These are phyloP conservation scores for Chironomus tentans DNA, from an alignment of 2,888 invertebrate species.

Conservation along the genomic window DNA sequence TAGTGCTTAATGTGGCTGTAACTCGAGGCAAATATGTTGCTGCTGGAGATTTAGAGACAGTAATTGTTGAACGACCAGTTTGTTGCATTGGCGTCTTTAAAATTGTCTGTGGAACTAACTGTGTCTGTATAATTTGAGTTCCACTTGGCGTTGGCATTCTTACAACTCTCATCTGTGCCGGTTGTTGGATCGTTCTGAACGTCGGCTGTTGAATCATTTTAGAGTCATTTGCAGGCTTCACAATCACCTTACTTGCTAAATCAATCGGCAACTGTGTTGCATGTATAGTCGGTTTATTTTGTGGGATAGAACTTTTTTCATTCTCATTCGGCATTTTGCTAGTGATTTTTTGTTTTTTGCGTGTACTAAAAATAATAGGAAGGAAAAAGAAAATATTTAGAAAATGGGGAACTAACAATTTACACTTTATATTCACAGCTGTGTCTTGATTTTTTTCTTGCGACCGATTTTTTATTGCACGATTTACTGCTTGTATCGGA, in stretches of 20 bases:
- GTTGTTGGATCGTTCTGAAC: conserved; percentile 32
- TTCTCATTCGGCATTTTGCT: conserved; percentile 16
- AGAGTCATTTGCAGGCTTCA: conserved; percentile 11
- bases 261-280: conserved; percentile 17
- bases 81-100: conserved; percentile 43
- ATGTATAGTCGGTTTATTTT: not conserved
- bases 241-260: conserved; percentile 18
- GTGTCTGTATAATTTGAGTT: conserved; percentile 41
- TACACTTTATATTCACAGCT: too few relatives aligned
- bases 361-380: not conserved
- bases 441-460: too few relatives aligned
- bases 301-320: not conserved
- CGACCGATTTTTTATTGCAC: too few relatives aligned
- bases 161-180: conserved; percentile 37
- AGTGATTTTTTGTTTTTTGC: not conserved
- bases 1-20: conserved; percentile 36
- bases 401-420: too few relatives aligned
- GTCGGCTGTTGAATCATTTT: conserved; percentile 28
- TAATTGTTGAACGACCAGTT: conserved; percentile 42
- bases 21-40: conserved; percentile 40
- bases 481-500: too few relatives aligned
- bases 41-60: conserved; percentile 40
- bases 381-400: too few relatives aligned
- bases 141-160: conserved; percentile 38
- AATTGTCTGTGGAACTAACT: conserved; percentile 45